phyloP scores from a whole-genome alignment of 2,888 invertebrate species.

The Aplocera efformata region DNA sequence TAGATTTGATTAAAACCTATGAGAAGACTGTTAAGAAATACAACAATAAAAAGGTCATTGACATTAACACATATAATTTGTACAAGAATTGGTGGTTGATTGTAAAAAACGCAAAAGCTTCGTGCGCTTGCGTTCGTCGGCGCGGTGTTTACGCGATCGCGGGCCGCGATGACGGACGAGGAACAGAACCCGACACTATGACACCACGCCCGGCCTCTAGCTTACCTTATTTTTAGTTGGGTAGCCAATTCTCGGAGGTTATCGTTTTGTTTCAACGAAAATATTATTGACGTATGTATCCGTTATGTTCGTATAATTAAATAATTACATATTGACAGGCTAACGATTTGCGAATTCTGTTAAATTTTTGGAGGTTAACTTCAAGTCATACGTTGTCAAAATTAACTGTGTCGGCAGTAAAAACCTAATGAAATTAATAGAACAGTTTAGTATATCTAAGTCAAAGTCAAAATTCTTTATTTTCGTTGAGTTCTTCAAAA shows the following conservation, averaged over 20 bases:
- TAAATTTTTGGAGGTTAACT: too few species aligned
- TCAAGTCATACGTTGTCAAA: too few species aligned
- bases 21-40: conserved; percentile 1
- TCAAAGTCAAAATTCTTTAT: too few species aligned
- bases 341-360: too few species aligned
- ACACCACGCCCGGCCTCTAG: conserved; percentile 59
- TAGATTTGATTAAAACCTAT: too few species aligned
- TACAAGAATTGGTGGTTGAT: conserved; percentile 31
- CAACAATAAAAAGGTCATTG: conserved; percentile 18
- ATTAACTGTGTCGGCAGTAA: too few species aligned
- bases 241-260: conserved; percentile 2
- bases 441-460: too few species aligned
- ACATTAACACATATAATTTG: conserved; percentile 23
- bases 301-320: too few species aligned
- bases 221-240: conserved; percentile 53
- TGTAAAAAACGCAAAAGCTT: conserved; percentile 65
- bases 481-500: too few species aligned
- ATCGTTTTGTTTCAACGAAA: not conserved
- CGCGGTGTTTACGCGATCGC: conserved; percentile 64
- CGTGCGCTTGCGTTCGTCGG: conserved; percentile 17
- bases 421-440: too few species aligned
- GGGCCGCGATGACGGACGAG: conserved; percentile 61
- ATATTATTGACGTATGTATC: conserved; percentile 17
- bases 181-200: conserved; percentile 65
- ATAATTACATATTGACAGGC: too few species aligned